A percentile compares a stretch with the other conserved stretches of the same genome.
phyloP scores from a whole-genome alignment of 2,888 invertebrate genomes.

The Limenitis camilla region DNA sequence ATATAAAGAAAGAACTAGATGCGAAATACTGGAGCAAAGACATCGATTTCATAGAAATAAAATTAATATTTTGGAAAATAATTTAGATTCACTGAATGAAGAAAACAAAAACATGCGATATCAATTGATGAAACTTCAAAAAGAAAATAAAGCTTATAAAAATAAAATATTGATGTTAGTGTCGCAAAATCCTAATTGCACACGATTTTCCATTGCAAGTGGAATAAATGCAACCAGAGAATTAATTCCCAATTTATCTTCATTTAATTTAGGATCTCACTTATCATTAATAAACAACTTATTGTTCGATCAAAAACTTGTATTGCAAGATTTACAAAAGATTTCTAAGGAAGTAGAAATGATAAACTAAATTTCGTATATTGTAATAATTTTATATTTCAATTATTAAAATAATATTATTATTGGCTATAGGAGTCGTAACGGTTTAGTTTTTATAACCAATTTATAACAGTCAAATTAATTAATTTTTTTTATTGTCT shows the following conservation, averaged over 20 bases:
- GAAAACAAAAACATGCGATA: slow-evolving; percentile 34
- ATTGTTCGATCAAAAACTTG: slow-evolving; percentile 4
- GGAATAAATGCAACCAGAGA: too few species aligned
- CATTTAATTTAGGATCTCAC: too few species aligned
- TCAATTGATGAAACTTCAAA: neutral
- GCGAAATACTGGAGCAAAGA: too few species aligned
- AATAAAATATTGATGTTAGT: slow-evolving; percentile 2
- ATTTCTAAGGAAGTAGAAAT: slow-evolving; percentile 1
- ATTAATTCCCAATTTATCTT: too few species aligned
- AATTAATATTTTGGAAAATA: slow-evolving; percentile 39
- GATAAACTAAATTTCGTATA: neutral
- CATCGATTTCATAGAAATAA: slow-evolving; percentile 43
- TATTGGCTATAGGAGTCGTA: too few species aligned
- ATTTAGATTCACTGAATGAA: slow-evolving; percentile 31
- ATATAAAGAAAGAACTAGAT: slow-evolving; percentile 37
- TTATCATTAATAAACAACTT: neutral
- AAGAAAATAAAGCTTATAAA: neutral
- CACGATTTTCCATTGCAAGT: too few species aligned
- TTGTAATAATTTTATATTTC: neutral
- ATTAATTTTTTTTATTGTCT: too few species aligned
- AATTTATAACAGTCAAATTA: too few species aligned
- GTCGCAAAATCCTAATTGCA: too few species aligned
- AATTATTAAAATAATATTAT: too few species aligned
- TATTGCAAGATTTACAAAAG: slow-evolving; percentile 4
- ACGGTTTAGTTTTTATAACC: too few species aligned